Evolutionary conservation across 1,140 invertebrate species (phyloP).

Genomic region (Coelopa frigida): DNA sequence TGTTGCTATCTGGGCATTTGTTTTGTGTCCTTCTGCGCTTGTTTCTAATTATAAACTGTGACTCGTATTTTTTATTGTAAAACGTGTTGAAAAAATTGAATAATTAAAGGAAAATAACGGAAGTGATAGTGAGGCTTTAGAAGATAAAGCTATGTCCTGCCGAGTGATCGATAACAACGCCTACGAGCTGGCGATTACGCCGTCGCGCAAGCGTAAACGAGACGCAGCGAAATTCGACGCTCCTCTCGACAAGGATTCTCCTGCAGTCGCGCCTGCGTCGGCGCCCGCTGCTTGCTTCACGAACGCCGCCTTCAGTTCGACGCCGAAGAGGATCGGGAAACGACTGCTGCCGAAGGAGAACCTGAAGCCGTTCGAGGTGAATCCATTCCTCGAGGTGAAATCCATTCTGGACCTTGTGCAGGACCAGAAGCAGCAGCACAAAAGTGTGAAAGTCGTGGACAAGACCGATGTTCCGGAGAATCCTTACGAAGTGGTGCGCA

Average conservation of each 20-base stretch:
- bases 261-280: no score
- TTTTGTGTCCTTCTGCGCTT: no score
- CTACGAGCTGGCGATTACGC: constrained; percentile 15
- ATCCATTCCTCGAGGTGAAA: constrained; percentile 32
- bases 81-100: not conserved
- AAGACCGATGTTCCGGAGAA: constrained; percentile 15
- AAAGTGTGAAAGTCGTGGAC: not conserved
- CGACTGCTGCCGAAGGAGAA: constrained; percentile 21
- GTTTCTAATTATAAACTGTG: no score
- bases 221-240: constrained; percentile 20
- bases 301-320: constrained; percentile 39
- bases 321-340: constrained; percentile 30
- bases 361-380: constrained; percentile 19
- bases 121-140: not conserved
- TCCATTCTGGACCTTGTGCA: constrained; percentile 34
- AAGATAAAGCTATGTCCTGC: constrained; percentile 1
- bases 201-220: constrained; percentile 36
- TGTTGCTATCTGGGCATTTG: no score
- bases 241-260: no score
- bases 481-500: constrained; percentile 40
- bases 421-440: not conserved
- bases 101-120: not conserved
- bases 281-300: constrained; percentile 34
- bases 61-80: not conserved
- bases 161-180: not conserved